Evolutionary conservation across 2,113 vertebrate genomes (phyloP).

Genomic region (Thomomys bottae): DNA sequence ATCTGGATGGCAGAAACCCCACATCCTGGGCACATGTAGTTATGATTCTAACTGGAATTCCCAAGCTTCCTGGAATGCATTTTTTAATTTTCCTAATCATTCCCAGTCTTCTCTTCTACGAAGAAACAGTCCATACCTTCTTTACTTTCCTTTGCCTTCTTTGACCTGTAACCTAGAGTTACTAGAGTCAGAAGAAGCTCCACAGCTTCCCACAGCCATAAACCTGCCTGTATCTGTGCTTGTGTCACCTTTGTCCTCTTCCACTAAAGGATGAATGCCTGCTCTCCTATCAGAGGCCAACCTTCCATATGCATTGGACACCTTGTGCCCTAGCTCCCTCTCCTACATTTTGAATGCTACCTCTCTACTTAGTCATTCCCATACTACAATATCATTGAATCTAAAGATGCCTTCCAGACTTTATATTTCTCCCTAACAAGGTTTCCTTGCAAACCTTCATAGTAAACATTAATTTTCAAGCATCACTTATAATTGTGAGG

Average conservation of each 20-base stretch:
- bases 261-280: background rate
- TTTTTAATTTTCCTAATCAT: background rate
- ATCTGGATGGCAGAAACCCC: background rate
- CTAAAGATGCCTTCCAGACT: background rate
- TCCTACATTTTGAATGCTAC: background rate
- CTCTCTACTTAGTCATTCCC: background rate
- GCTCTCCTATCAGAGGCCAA: background rate
- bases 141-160: constrained; percentile 34
- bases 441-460: background rate
- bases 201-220: background rate
- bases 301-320: too few species aligned
- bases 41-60: background rate
- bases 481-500: background rate
- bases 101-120: background rate
- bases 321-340: background rate
- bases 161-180: background rate
- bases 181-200: background rate
- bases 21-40: too few species aligned
- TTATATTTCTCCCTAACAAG: background rate
- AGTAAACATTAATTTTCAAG: constrained; percentile 8
- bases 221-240: background rate
- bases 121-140: background rate
- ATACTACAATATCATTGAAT: background rate
- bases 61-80: background rate
- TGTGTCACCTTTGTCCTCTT: background rate